Evolutionary conservation across 2,888 invertebrate species (phyloP), one percentile per base, ranked within the genome.

Genomic region (Acholoe squamosa): DNA sequence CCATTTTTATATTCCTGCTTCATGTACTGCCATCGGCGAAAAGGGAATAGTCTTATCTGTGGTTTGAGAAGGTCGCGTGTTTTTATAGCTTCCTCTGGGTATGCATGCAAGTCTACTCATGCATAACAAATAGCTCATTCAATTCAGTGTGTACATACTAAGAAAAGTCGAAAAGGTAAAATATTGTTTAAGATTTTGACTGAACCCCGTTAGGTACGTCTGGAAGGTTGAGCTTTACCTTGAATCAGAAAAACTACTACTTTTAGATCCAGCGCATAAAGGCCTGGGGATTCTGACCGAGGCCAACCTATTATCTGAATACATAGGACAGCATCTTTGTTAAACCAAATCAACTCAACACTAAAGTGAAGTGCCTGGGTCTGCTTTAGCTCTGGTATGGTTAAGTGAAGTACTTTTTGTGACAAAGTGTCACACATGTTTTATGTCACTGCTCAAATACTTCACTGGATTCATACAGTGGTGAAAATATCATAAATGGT

Each of bases 311-410:
- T 12, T 61, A 61, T 61, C 19, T 19, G 61, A 61, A 61, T 3
- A 61, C 61, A 61, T 61, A 61, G 7, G 61, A n/a, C 61, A 61
- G 61, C 19, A 19, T n/a, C 5, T 61, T 61, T 61, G 61, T 61
- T 61, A 61, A 61, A 61, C 61, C 61, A 61, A 61, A 61, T 61
- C 19, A 19, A 61, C 61, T 61, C 61, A 61, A 61, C 61, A 61
- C 61, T 61, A 12, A 61, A 61, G 61, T 61, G 22, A 10, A 43
- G 61, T 7, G 19, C 19, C 19, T n/a, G 61, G 19, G 61, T 61
- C 19, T 61, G n/a, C 19, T n/a, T 61, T 61, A 61, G 43, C 43
- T 43, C 43, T 43, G 43, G 43, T 43, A 10, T 43, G 43, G 43
- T 3, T 3, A 43, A 43, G 43, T 43, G 43, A 43, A 43, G 43